Evolutionary conservation across 2,797 vertebrate species (phyloP).

Genomic region (Oreochromis mossambicus): DNA sequence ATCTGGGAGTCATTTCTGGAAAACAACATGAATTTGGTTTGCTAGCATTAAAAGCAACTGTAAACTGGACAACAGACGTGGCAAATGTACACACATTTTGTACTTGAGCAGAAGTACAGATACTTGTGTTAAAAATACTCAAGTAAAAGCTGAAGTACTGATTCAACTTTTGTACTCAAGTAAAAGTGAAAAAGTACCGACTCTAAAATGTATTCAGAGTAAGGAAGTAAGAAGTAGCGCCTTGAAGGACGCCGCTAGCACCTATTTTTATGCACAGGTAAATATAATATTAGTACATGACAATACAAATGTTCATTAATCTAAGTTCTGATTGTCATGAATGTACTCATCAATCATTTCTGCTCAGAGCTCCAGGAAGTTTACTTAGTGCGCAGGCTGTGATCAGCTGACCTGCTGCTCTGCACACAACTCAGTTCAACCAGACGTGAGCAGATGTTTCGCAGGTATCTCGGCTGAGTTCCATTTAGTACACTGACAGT

Average conservation of each 20-base stretch:
- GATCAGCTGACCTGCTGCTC: background rate
- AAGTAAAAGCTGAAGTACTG: background rate
- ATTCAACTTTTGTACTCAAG: rapidly evolving
- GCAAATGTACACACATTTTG: background rate
- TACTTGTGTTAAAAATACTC: background rate
- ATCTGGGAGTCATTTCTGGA: too few relatives aligned
- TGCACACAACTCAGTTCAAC: background rate
- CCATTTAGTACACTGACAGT: background rate
- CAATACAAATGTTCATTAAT: background rate
- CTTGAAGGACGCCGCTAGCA: background rate
- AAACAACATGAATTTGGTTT: too few relatives aligned
- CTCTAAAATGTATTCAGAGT: background rate
- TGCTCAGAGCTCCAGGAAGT: background rate
- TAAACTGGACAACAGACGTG: too few relatives aligned
- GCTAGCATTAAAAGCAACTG: too few relatives aligned
- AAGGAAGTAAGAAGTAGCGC: background rate
- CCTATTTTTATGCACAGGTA: background rate
- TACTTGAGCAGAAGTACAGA: background rate
- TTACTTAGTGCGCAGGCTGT: background rate
- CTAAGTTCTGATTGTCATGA: background rate
- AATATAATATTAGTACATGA: rapidly evolving
- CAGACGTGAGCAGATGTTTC: background rate
- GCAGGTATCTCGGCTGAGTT: background rate
- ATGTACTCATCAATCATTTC: rapidly evolving
- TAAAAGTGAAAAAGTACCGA: background rate